Base-by-base conservation (phyloP, 2,113 vertebrate species). In the Garra rufa region DNA sequence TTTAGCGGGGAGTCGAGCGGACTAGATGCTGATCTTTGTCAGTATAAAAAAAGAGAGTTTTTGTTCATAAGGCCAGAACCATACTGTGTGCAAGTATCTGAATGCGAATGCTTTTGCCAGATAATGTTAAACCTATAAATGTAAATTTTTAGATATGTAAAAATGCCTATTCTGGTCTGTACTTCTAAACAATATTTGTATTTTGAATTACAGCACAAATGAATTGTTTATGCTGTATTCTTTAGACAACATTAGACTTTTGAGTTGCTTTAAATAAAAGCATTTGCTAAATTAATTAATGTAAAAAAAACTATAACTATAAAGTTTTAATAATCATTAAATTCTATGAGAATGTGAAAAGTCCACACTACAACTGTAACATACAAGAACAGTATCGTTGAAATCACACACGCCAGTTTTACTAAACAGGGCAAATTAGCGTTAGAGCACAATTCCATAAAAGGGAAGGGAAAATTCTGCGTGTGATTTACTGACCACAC, bases 11-110 rank as follows among this genome's bases (percentile, higher is more conserved):
- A 41, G 34, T 41, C 19, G 9, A 11, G 1, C 14, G n/a, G 1
- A 73, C 86, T 88, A 89, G 38, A 38, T 59, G 67, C 83, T 34
- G 19, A 43, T 78, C 65, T 69, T 67, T 21, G 5, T 46, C 43
- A 11, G 34, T 9, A 65, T 28, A 52, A 71, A 78, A 70, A 43
- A 5, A 9, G 38, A 71, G 21, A 43, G 4, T 41, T 69, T 57
- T 44, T 71, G 11, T 73, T 73, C 6, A 11, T 46, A 7, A 44
- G n/a, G 41, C 11, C 70, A 26, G 10, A 44, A 44, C 3, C 21
- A 46, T 8, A 46, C n/a, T 26, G 10, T 7, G 13, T 44, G 41
- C 10, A 73, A 24, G 65, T 69, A 69, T 21, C 10, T n/a, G 34
- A 69, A 69, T 69, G 65, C 19, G 10, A 11, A 69, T 21, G 17